Percentiles rank a stretch among this genome's conserved stretches.
These are phyloP conservation scores for Lophochroa leadbeateri DNA, from an alignment of 2,113 vertebrate species.

Conservation along the genomic window DNA sequence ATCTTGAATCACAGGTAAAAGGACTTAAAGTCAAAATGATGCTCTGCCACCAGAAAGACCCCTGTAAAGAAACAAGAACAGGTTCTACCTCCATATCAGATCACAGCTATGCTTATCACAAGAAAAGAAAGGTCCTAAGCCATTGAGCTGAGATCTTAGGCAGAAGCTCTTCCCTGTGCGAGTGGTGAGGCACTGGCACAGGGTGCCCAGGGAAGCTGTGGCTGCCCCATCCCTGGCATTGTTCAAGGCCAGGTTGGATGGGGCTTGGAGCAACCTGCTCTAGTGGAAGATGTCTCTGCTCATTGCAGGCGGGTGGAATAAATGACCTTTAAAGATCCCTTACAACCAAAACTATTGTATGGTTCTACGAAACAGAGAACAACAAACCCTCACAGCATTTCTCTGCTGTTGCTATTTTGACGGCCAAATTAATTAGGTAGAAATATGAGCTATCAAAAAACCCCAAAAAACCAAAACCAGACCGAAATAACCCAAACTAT, in stretches of 20 bases:
- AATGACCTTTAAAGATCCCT: background rate
- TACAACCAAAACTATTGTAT: background rate
- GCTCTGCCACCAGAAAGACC: no score
- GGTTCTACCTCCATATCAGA: no score
- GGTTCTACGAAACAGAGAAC: background rate
- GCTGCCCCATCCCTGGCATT: background rate
- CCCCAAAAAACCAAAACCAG: background rate
- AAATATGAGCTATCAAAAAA: background rate
- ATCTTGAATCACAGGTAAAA: no score
- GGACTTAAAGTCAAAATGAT: no score
- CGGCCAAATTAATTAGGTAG: background rate
- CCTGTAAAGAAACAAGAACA: no score
- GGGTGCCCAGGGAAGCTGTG: background rate
- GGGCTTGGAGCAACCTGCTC: background rate
- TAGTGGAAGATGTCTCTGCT: background rate
- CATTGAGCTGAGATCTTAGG: no score
- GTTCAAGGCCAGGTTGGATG: no score
- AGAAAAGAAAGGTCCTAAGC: no score
- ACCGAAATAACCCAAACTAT: background rate
- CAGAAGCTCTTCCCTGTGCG: no score
- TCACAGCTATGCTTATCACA: no score
- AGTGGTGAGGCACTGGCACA: no score
- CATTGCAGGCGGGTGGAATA: fast-evolving
- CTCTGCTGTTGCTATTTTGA: background rate
- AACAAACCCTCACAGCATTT: background rate